A percentile compares a stretch with the other conserved stretches of the same genome.
phyloP scores from a whole-genome alignment of 53 echinoderm and acorn worm species.

The Stichopus horrens region DNA sequence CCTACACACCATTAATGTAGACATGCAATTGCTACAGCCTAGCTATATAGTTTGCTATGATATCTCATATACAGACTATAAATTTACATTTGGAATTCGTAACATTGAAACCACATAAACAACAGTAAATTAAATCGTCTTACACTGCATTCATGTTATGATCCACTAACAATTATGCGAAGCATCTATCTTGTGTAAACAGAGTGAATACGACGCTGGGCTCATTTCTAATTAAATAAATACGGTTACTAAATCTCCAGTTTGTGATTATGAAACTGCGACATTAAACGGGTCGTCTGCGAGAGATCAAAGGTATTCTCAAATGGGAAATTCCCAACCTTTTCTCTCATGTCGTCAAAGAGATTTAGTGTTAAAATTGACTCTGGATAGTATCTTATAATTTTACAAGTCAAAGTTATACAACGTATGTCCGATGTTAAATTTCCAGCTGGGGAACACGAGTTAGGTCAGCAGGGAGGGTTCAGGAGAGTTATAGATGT shows the following conservation, averaged over 20 bases:
- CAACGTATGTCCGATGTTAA: no score
- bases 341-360: not conserved
- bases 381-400: no score
- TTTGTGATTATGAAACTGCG: not conserved
- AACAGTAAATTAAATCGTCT: not conserved
- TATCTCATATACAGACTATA: no score
- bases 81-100: not conserved
- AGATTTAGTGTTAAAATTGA: no score
- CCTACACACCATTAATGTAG: no score
- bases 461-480: no score
- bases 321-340: not conserved
- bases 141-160: constrained; percentile 2
- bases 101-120: constrained; percentile 6
- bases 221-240: not conserved
- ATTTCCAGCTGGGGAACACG: no score
- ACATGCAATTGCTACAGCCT: no score
- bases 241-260: not conserved
- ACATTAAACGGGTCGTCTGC: not conserved
- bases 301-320: not conserved
- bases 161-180: constrained; percentile 10
- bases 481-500: no score
- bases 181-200: constrained; percentile 4
- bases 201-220: not conserved
- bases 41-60: no score
- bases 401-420: no score